Percentiles rank a stretch among this genome's conserved stretches.
These are phyloP conservation scores for Brachyptera risi DNA, from an alignment of 2,888 invertebrate species.

Conservation along the genomic window DNA sequence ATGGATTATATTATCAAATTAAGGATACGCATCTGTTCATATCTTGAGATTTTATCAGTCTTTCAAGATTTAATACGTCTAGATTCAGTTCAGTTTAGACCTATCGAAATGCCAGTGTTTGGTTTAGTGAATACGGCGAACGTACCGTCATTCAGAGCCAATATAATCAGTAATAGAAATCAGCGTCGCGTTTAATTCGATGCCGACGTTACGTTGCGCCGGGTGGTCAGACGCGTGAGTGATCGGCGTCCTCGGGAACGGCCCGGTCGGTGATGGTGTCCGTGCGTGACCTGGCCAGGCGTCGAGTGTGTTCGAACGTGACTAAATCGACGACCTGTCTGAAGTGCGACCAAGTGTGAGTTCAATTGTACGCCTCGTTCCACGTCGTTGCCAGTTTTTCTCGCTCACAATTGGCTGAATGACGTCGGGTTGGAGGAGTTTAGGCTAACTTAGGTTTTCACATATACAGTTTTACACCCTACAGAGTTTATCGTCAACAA, in stretches of 20 bases:
- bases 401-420: neutral
- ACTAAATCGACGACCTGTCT: slow-evolving; percentile 1
- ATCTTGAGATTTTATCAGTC: no score
- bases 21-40: no score
- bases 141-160: no score
- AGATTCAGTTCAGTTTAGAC: no score
- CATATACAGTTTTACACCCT: slow-evolving; percentile 6
- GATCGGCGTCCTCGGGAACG: neutral
- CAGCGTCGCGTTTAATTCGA: no score
- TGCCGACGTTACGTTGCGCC: neutral
- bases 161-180: no score
- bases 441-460: no score
- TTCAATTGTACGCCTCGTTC: slow-evolving; percentile 4
- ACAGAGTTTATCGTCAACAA: slow-evolving; percentile 3
- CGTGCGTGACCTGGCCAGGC: neutral
- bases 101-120: no score
- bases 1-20: no score
- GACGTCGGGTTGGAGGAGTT: no score
- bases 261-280: neutral
- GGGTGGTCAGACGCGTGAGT: neutral
- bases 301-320: slow-evolving; percentile 5
- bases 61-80: no score
- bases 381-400: neutral
- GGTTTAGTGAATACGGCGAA: no score
- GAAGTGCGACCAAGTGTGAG: neutral